Conservation (phyloP, 1,140 invertebrate genomes). For the Tenebrio molitor region DNA sequence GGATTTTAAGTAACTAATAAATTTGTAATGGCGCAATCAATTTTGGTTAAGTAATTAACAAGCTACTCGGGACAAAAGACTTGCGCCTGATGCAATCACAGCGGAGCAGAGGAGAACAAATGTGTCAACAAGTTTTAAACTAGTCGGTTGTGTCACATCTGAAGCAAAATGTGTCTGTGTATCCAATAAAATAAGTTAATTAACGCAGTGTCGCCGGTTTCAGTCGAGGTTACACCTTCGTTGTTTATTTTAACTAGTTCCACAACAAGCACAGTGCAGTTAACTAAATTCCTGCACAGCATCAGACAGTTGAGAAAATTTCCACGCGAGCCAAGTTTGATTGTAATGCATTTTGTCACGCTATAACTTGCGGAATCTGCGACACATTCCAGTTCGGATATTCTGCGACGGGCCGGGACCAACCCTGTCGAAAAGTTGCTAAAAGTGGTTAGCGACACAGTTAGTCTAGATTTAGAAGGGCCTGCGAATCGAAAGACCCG, state of each 20-base stretch:
- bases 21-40: not conserved
- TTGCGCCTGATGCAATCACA: no score
- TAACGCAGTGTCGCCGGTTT: not conserved
- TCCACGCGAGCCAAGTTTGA: not conserved
- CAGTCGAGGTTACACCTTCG: not conserved
- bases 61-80: no score
- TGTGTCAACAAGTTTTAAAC: no score
- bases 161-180: not conserved
- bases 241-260: conserved; percentile 3
- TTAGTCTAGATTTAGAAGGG: conserved; percentile 30
- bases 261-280: not conserved
- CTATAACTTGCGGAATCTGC: not conserved
- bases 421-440: conserved; percentile 22
- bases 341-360: not conserved
- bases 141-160: no score
- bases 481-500: conserved; percentile 6
- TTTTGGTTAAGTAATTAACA: no score
- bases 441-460: conserved; percentile 36
- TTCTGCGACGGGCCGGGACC: no score
- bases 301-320: not conserved
- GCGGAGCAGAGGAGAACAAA: no score
- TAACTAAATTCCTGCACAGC: not conserved
- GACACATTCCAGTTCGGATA: not conserved
- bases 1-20: no score
- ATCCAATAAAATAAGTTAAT: not conserved